Evolutionary conservation across 2,113 vertebrate species (phyloP).

Genomic region (Spermophilus dauricus): DNA sequence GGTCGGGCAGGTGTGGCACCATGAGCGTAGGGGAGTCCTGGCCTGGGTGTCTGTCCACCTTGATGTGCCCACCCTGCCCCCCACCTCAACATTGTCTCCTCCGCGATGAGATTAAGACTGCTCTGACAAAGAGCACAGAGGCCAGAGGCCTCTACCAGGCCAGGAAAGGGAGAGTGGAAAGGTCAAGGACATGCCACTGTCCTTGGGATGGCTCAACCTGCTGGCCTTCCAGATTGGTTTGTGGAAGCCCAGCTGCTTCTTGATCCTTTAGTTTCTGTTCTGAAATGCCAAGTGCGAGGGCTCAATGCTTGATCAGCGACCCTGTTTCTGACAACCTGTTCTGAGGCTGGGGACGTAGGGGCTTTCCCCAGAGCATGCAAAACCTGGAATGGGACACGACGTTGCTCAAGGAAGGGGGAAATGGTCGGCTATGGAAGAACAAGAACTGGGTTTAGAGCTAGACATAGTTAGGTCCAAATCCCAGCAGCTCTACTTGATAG

Average conservation of each 20-base stretch:
- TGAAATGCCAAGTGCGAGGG: background rate
- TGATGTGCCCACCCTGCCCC: no score
- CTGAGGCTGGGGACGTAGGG: background rate
- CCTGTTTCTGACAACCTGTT: background rate
- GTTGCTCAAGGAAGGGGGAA: background rate
- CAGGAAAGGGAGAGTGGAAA: background rate
- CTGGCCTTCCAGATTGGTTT: background rate
- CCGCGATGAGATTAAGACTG: background rate
- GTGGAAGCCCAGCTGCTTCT: background rate
- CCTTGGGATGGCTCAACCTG: background rate
- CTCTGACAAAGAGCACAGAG: background rate
- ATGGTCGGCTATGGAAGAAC: background rate
- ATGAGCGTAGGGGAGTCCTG: background rate
- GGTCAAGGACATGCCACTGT: rapidly evolving
- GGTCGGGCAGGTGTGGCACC: background rate
- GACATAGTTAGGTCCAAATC: background rate
- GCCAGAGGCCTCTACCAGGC: rapidly evolving
- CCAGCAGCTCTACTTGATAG: background rate
- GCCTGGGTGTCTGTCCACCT: rapidly evolving
- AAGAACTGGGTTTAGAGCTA: background rate
- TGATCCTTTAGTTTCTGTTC: background rate
- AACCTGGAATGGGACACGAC: background rate
- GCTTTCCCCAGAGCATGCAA: background rate
- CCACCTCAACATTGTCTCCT: background rate
- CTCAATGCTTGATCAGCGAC: background rate